A percentile compares a stretch with the other conserved stretches of the same genome.
Conservation (phyloP, 2,797 vertebrate species). For the Heliangelus exortis region DNA sequence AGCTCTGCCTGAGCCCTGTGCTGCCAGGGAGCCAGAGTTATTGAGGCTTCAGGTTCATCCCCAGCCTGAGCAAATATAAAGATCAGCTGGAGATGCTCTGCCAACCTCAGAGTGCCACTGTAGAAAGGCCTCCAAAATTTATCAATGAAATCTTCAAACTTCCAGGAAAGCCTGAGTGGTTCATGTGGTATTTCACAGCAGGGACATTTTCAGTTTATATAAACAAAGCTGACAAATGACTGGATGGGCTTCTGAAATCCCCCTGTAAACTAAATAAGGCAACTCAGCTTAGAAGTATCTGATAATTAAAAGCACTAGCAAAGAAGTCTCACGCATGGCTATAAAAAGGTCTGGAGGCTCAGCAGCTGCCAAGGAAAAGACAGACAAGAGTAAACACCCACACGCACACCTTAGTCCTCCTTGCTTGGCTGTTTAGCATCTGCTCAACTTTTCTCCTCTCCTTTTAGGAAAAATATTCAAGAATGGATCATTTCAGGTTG, state of each 20-base stretch:
- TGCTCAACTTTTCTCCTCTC: background rate
- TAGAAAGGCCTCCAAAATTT: background rate
- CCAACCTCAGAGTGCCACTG: background rate
- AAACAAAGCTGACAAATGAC: conserved; percentile 9
- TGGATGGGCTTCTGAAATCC: conserved; percentile 43
- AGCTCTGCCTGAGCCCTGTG: background rate
- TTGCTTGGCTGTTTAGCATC: background rate
- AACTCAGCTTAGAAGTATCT: conserved; percentile 37
- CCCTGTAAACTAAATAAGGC: conserved; percentile 10
- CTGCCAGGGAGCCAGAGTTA: background rate
- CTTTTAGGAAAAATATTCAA: background rate
- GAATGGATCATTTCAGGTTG: background rate
- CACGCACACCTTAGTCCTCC: background rate
- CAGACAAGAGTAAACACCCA: background rate
- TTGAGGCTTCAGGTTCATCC: background rate
- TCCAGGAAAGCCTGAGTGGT: background rate
- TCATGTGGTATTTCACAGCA: conserved; percentile 1
- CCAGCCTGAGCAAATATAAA: background rate
- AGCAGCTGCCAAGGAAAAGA: conserved; percentile 44
- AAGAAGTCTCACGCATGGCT: background rate
- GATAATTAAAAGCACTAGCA: conserved; percentile 46
- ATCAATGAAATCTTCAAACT: background rate
- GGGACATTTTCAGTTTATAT: conserved; percentile 30
- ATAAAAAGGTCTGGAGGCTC: background rate
- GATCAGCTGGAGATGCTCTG: background rate